phyloP scores from a whole-genome alignment of 2,888 invertebrate species.

The Priocnemis perturbator region DNA sequence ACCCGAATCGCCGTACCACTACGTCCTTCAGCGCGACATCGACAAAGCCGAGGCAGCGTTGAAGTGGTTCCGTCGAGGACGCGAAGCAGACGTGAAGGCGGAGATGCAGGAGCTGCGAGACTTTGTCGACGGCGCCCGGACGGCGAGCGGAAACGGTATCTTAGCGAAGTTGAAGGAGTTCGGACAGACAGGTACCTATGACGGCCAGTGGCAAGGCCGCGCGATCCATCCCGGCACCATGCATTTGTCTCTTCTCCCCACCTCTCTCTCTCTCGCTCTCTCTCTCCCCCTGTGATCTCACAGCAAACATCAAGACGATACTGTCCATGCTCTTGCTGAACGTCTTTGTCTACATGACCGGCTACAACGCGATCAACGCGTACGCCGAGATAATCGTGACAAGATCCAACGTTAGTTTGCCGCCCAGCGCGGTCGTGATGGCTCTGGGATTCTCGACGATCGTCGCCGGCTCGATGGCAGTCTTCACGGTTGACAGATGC shows the following conservation, averaged over 20 bases:
- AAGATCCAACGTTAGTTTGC: slow-evolving; percentile 66
- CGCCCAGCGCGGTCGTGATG: slow-evolving; percentile 75
- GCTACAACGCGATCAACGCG: slow-evolving; percentile 73
- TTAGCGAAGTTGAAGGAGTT: slow-evolving; percentile 57
- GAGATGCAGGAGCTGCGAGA: slow-evolving; percentile 66
- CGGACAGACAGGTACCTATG: slow-evolving; percentile 53
- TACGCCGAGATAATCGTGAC: slow-evolving; percentile 73
- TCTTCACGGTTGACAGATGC: slow-evolving; percentile 75
- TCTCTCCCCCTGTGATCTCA: neutral
- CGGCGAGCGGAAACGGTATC: slow-evolving; percentile 38
- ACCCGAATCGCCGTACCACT: slow-evolving; percentile 72
- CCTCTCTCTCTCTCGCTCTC: too few species aligned
- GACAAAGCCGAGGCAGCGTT: slow-evolving; percentile 68
- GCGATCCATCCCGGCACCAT: too few species aligned
- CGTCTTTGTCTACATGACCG: slow-evolving; percentile 76
- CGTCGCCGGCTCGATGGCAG: slow-evolving; percentile 73
- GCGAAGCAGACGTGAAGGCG: slow-evolving; percentile 61
- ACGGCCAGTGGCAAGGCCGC: too few species aligned
- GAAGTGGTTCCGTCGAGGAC: slow-evolving; percentile 61
- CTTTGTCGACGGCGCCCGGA: slow-evolving; percentile 63
- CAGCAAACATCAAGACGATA: slow-evolving; percentile 73
- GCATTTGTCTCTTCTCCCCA: too few species aligned
- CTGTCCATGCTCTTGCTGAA: slow-evolving; percentile 75
- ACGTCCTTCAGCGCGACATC: slow-evolving; percentile 60
- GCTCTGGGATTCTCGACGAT: slow-evolving; percentile 77